Percentiles rank a stretch among this genome's conserved stretches.
phyloP scores from a whole-genome alignment of 2,888 invertebrate species.

The Adelognathus sp. region DNA sequence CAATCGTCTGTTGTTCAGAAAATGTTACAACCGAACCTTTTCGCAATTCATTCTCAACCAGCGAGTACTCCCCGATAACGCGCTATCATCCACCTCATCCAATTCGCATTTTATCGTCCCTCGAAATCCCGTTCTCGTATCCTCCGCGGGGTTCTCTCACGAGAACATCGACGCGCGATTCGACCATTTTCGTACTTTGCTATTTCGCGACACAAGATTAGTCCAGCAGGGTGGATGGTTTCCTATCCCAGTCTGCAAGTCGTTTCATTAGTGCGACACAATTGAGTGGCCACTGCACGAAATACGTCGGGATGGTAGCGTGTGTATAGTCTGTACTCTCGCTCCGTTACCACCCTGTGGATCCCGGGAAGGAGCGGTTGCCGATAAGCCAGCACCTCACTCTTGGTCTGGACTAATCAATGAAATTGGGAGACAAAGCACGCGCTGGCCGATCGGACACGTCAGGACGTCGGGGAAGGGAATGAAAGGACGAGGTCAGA shows the following conservation, averaged over 20 bases:
- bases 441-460: constrained; percentile 50
- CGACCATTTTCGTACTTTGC: constrained; percentile 56
- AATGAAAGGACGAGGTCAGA: constrained; percentile 61
- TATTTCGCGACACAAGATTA: constrained; percentile 74
- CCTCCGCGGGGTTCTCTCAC: constrained; percentile 10
- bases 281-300: constrained; percentile 69
- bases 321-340: constrained; percentile 33
- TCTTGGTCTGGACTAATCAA: constrained; percentile 75
- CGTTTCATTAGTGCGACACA: constrained; percentile 79
- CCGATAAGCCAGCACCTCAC: constrained; percentile 69
- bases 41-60: constrained; percentile 29
- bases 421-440: constrained; percentile 80
- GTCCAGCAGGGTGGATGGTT: constrained; percentile 57
- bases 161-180: constrained; percentile 28
- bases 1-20: constrained; percentile 46
- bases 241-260: constrained; percentile 65
- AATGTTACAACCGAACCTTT: constrained; percentile 37
- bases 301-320: constrained; percentile 40
- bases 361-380: constrained; percentile 53
- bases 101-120: constrained; percentile 56
- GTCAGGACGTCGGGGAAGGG: constrained; percentile 59
- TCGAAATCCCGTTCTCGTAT: constrained; percentile 14
- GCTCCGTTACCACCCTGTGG: constrained; percentile 38
- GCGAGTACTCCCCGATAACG: constrained; percentile 38
- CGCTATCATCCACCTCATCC: constrained; percentile 55